Conservation (phyloP, 1,140 invertebrate genomes). For the Drosophila tristis region DNA sequence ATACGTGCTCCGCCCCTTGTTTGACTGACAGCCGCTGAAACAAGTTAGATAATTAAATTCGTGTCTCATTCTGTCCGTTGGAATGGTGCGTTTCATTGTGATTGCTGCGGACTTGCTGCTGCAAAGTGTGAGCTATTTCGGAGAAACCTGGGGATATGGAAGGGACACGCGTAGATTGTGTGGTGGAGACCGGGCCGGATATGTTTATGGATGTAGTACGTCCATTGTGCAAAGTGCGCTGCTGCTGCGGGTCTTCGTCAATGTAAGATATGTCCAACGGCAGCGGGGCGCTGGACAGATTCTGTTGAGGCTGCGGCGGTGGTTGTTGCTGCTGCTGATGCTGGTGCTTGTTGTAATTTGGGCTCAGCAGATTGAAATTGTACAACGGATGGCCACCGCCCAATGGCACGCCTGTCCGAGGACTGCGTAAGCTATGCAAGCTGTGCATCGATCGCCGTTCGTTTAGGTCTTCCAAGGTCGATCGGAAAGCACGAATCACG, state of each 20-base stretch:
- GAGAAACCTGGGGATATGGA: constrained; percentile 45
- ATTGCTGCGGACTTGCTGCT: constrained; percentile 35
- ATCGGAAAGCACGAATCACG: constrained; percentile 99
- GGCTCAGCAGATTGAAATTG: constrained; percentile 76
- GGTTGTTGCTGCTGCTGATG: constrained; percentile 31
- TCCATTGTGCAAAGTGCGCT: constrained; percentile 54
- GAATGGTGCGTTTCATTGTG: constrained; percentile 31
- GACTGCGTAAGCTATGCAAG: constrained; percentile 97
- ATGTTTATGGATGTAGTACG: constrained; percentile 29
- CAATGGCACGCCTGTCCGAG: constrained; percentile 85
- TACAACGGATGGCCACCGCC: constrained; percentile 60
- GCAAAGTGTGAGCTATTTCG: constrained; percentile 51
- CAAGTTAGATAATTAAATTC: constrained; percentile 59
- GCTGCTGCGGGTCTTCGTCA: constrained; percentile 90
- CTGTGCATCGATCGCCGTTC: constrained; percentile 99
- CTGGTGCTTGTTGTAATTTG: constrained; percentile 67
- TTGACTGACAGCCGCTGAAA: too few relatives aligned
- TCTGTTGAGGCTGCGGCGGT: constrained; percentile 45
- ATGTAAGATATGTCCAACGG: constrained; percentile 96
- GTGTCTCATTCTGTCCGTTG: constrained; percentile 69
- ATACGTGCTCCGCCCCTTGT: too few relatives aligned
- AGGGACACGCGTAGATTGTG: constrained; percentile 2
- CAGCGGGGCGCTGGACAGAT: constrained; percentile 40
- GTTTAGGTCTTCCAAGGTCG: constrained; percentile 99
- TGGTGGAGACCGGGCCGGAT: background rate